Conservation (phyloP, 2,113 vertebrate genomes). For the Cyanistes caeruleus region DNA sequence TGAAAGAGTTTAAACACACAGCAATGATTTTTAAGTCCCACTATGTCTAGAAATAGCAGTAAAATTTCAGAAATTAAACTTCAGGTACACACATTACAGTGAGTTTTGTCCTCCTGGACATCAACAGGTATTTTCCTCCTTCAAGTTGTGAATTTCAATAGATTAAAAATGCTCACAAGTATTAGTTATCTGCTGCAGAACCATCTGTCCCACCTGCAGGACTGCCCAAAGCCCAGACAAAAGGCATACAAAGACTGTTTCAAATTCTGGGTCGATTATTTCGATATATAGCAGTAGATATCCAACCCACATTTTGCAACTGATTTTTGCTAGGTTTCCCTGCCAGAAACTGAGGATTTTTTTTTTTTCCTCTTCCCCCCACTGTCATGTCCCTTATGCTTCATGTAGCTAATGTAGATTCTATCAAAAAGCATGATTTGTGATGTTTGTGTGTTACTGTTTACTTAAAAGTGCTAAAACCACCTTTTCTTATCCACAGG, state of each 20-base stretch:
- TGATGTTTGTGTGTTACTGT: slow-evolving; percentile 68
- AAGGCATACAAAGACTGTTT: not conserved
- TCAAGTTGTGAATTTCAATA: not conserved
- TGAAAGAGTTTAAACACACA: not conserved
- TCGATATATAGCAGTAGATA: not conserved
- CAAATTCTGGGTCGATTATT: not conserved
- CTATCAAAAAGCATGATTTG: slow-evolving; percentile 73
- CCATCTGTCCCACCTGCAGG: not conserved
- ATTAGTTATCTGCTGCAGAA: not conserved
- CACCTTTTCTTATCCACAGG: slow-evolving; percentile 78
- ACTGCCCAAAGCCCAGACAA: not conserved
- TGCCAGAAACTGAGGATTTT: not conserved
- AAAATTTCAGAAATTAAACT: not conserved
- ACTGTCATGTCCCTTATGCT: slow-evolving; percentile 10
- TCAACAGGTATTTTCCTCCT: not conserved
- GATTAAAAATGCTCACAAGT: not conserved
- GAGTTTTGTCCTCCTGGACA: not conserved
- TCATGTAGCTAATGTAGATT: slow-evolving; percentile 56
- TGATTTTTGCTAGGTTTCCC: not conserved
- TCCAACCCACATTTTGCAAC: not conserved
- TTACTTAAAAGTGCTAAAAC: slow-evolving; percentile 74
- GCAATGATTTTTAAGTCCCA: not conserved
- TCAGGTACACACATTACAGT: rapidly evolving
- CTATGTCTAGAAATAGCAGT: not conserved
- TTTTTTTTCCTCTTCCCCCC: not conserved